Evolutionary conservation across 2,888 invertebrate genomes (phyloP).

Genomic region (Netelia virgata): DNA sequence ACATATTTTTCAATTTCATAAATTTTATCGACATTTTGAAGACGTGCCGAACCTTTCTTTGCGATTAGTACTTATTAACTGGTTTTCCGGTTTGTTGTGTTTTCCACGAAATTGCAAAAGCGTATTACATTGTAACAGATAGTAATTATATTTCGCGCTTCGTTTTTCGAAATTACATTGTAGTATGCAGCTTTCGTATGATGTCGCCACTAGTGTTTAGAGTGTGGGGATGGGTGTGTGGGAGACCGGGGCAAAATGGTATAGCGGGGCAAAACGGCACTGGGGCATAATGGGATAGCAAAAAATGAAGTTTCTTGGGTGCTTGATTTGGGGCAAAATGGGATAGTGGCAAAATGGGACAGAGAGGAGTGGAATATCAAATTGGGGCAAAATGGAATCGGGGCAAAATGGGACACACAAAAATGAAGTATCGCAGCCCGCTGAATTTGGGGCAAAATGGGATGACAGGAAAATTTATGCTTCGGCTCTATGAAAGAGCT

Average conservation of each 20-base stretch:
- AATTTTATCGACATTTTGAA: not conserved
- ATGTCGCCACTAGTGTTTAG: too few relatives aligned
- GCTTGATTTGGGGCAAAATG: not conserved
- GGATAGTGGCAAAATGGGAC: not conserved
- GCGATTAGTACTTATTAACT: too few relatives aligned
- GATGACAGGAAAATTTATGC: conserved; percentile 24
- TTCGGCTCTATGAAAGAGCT: conserved; percentile 28
- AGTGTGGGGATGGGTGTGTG: too few relatives aligned
- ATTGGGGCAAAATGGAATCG: conserved; percentile 8
- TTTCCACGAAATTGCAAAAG: too few relatives aligned
- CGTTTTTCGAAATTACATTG: too few relatives aligned
- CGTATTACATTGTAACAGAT: too few relatives aligned
- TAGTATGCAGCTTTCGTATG: too few relatives aligned
- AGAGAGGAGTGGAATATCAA: conserved; percentile 6
- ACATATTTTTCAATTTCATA: not conserved
- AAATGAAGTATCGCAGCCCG: conserved; percentile 24
- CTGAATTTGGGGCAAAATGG: conserved; percentile 26
- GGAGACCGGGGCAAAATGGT: not conserved
- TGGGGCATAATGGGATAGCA: not conserved
- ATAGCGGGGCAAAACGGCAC: not conserved
- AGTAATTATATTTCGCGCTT: too few relatives aligned
- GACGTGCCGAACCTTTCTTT: not conserved
- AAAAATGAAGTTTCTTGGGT: conserved; percentile 1
- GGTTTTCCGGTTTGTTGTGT: too few relatives aligned
- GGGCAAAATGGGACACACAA: conserved; percentile 24